Conservation (phyloP, 2,797 vertebrate species). For the Etheostoma perlongum region DNA sequence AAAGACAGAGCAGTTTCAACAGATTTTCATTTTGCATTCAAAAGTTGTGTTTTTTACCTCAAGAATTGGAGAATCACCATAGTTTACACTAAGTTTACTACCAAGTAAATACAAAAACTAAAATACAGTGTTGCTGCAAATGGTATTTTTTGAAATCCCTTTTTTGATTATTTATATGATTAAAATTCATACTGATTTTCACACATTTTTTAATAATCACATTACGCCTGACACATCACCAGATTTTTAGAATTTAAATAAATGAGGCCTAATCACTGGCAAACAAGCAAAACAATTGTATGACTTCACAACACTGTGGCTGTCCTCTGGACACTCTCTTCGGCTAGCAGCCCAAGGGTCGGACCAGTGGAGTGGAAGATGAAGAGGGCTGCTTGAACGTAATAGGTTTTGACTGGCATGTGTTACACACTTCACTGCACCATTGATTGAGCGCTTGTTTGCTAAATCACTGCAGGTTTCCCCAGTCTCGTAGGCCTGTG, state of each 20-base stretch:
- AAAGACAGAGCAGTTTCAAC: conserved; percentile 4
- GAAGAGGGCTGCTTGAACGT: conserved; percentile 90
- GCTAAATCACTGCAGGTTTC: conserved; percentile 94
- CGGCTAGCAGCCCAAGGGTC: conserved; percentile 88
- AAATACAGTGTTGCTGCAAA: not conserved
- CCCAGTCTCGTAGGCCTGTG: conserved; percentile 87
- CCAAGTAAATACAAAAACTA: not conserved
- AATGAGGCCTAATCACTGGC: not conserved
- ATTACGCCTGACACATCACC: not conserved
- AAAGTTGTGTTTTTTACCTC: not conserved
- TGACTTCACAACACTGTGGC: conserved; percentile 57
- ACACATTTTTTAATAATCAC: not conserved
- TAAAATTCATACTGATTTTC: not conserved
- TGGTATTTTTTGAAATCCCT: not conserved
- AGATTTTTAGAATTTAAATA: not conserved
- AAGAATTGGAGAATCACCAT: not conserved
- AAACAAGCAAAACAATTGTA: conserved; percentile 20
- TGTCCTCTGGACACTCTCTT: conserved; percentile 85
- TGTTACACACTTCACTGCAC: conserved; percentile 91
- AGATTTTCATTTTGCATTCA: not conserved
- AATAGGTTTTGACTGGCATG: conserved; percentile 97
- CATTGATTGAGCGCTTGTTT: conserved; percentile 96
- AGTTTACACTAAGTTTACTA: not conserved
- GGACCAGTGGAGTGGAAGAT: conserved; percentile 90
- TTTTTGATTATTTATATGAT: not conserved